Evolutionary conservation across 2,113 vertebrate species (phyloP).

Genomic region (Ctenodactylus gundi): DNA sequence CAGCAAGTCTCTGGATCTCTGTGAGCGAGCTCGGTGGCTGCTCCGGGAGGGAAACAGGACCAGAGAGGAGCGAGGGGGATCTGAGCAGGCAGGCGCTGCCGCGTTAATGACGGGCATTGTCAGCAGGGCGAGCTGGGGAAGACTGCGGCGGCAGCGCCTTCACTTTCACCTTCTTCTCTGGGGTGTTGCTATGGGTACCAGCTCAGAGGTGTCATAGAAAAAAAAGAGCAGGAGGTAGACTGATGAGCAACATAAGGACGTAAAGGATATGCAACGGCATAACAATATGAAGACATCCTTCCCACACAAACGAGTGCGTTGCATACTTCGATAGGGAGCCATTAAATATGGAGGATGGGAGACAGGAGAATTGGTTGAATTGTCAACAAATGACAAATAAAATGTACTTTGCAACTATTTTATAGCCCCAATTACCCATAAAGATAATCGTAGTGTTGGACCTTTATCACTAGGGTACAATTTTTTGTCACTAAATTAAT

Average conservation of each 20-base stretch:
- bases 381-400: slow-evolving; percentile 74
- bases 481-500: slow-evolving; percentile 67
- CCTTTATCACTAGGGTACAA: slow-evolving; percentile 52
- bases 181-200: slow-evolving; percentile 87
- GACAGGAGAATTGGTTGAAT: slow-evolving; percentile 62
- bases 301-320: slow-evolving; percentile 38
- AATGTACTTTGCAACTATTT: slow-evolving; percentile 62
- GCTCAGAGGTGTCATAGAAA: slow-evolving; percentile 80
- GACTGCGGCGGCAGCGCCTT: slow-evolving; percentile 44
- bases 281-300: slow-evolving; percentile 76
- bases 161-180: slow-evolving; percentile 69
- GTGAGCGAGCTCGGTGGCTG: slow-evolving; percentile 66
- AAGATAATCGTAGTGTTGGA: slow-evolving; percentile 65
- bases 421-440: slow-evolving; percentile 65
- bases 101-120: slow-evolving; percentile 82
- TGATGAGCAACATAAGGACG: slow-evolving; percentile 77
- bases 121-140: slow-evolving; percentile 64
- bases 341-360: slow-evolving; percentile 71
- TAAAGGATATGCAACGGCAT: slow-evolving; percentile 59
- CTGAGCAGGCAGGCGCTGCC: slow-evolving; percentile 72
- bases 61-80: slow-evolving; percentile 74
- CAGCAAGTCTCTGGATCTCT: slow-evolving; percentile 80
- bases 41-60: slow-evolving; percentile 76
- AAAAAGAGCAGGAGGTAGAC: slow-evolving; percentile 67
- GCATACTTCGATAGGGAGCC: slow-evolving; percentile 42